Percentiles rank a stretch among this genome's conserved stretches.
phyloP scores from a whole-genome alignment of 1,140 invertebrate species.

The Potamilus streckersoni region DNA sequence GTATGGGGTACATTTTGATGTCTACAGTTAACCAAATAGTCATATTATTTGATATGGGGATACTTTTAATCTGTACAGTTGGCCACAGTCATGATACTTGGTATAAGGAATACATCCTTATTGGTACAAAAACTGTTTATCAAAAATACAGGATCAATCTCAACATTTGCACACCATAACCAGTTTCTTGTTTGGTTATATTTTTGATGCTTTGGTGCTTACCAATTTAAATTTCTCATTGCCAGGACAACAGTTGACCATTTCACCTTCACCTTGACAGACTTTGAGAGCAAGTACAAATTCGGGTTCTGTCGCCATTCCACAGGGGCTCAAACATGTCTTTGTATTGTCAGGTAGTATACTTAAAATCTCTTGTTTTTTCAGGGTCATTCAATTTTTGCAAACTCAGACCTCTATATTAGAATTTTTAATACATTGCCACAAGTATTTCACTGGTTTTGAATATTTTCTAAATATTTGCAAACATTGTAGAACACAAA shows the following conservation, averaged over 20 bases:
- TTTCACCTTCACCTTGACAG: conserved; percentile 94
- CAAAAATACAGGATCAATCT: neutral
- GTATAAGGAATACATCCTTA: no score
- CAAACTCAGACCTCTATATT: neutral
- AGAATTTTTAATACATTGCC: no score
- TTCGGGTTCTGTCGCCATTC: conserved; percentile 96
- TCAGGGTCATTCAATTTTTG: neutral
- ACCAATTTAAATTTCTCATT: conserved; percentile 1
- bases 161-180: neutral
- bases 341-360: conserved; percentile 65
- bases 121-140: no score
- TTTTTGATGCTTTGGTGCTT: no score
- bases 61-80: no score
- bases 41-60: no score
- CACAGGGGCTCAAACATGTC: conserved; percentile 63
- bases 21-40: no score
- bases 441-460: no score
- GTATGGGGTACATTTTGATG: no score
- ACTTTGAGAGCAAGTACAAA: conserved; percentile 92
- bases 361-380: neutral
- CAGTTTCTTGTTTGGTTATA: neutral
- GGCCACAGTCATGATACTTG: no score
- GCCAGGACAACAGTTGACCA: conserved; percentile 80
- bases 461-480: no score
- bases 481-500: no score